Evolutionary conservation across 2,113 vertebrate species (phyloP).

Genomic region (Drymodes brunneopygia): DNA sequence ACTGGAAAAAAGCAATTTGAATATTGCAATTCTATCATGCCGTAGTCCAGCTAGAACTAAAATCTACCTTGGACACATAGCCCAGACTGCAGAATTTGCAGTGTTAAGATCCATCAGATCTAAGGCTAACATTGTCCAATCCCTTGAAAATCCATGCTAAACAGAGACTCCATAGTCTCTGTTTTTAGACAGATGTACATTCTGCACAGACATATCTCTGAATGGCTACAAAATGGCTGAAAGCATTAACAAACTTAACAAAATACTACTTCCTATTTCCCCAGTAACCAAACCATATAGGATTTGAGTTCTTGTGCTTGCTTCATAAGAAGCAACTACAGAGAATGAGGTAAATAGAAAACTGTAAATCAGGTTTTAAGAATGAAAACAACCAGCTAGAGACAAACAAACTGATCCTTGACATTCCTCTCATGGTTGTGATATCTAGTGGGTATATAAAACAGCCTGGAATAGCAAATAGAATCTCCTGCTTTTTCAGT

Average conservation of each 20-base stretch:
- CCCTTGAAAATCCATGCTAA: background rate
- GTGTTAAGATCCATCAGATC: background rate
- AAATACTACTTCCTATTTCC: background rate
- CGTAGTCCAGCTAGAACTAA: background rate
- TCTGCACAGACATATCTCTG: background rate
- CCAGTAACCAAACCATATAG: background rate
- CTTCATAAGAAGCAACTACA: background rate
- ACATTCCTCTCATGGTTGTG: background rate
- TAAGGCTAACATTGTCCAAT: background rate
- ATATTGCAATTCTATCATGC: background rate
- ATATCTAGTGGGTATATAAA: background rate
- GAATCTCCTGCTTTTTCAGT: background rate
- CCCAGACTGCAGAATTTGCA: background rate
- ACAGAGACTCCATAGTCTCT: background rate
- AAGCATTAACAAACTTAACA: background rate
- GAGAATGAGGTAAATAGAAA: background rate
- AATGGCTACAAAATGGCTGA: background rate
- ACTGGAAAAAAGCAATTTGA: no score
- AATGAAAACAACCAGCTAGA: background rate
- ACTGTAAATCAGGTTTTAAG: background rate
- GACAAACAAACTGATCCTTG: background rate
- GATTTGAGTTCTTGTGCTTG: background rate
- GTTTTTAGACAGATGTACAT: background rate
- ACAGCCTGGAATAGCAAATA: background rate
- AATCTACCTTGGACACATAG: background rate